phyloP scores from a whole-genome alignment of 2,797 vertebrate species.

The Typhlichthys eigenmanni region DNA sequence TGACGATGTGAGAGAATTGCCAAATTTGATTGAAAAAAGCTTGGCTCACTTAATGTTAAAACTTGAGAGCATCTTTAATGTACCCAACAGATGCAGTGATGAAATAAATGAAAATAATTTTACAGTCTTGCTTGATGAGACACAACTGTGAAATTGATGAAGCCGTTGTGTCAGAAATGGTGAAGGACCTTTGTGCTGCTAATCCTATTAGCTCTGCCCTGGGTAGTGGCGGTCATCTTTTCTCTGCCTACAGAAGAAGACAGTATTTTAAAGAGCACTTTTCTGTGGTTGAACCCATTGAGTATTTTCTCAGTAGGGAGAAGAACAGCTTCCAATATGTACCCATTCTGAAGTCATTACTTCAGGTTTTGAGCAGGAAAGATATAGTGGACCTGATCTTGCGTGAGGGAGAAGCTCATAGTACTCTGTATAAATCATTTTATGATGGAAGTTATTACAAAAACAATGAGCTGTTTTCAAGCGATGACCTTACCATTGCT shows the following conservation, averaged over 20 bases:
- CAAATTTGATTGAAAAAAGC: conserved; percentile 4
- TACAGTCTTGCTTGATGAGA: conserved; percentile 12
- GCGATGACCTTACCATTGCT: conserved; percentile 13
- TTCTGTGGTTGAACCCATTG: conserved; percentile 17
- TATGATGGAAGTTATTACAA: conserved; percentile 20
- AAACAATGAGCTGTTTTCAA: conserved; percentile 24
- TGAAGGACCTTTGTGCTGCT: conserved; percentile 17
- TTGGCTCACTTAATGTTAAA: conserved; percentile 15
- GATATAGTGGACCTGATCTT: conserved; percentile 12
- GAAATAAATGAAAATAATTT: conserved; percentile 12
- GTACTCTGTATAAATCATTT: conserved; percentile 7
- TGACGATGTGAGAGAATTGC: conserved; percentile 1
- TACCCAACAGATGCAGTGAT: conserved; percentile 12
- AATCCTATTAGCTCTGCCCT: conserved; percentile 17
- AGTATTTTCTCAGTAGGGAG: conserved; percentile 20
- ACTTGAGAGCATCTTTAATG: conserved; percentile 17
- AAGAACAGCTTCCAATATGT: conserved; percentile 28
- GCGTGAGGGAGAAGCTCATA: background rate
- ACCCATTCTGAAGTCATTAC: conserved; percentile 1
- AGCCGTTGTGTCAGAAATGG: conserved; percentile 21
- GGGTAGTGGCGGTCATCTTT: conserved; percentile 10
- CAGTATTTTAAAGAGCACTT: conserved; percentile 33
- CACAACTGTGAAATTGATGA: conserved; percentile 23
- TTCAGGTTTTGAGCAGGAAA: conserved; percentile 11
- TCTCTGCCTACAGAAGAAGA: conserved; percentile 24